Evolutionary conservation across 2,113 vertebrate species (phyloP).

Genomic region (Pleuronectes platessa): DNA sequence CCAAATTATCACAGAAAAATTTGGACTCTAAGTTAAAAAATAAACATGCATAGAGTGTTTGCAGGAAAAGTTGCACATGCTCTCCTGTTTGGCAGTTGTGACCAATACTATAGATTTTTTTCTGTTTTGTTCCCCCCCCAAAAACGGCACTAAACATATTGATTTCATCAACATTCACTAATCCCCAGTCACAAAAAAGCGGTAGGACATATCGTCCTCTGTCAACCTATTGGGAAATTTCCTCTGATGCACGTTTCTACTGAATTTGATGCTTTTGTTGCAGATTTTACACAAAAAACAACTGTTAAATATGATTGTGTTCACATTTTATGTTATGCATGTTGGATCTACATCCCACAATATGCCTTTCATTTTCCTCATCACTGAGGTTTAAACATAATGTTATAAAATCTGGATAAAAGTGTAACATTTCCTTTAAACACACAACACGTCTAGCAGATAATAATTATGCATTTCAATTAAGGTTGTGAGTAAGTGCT

Average conservation of each 20-base stretch:
- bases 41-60: too few relatives aligned
- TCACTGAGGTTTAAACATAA: neutral
- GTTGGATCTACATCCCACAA: neutral
- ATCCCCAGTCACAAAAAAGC: neutral
- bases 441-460: neutral
- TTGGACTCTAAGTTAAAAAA: too few relatives aligned
- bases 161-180: neutral
- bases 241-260: neutral
- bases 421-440: neutral
- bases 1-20: neutral
- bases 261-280: neutral
- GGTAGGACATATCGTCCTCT: neutral
- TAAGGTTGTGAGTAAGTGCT: conserved; percentile 5
- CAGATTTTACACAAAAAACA: neutral
- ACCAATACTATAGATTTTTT: neutral
- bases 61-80: neutral
- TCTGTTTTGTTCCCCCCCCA: neutral
- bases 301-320: neutral
- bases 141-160: neutral
- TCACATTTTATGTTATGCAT: neutral
- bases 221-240: neutral
- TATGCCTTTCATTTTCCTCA: neutral
- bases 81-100: neutral
- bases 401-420: neutral
- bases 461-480: conserved; percentile 6